Base-by-base conservation (phyloP, 1,140 invertebrate genomes). In the Scaptomyza graminum region DNA sequence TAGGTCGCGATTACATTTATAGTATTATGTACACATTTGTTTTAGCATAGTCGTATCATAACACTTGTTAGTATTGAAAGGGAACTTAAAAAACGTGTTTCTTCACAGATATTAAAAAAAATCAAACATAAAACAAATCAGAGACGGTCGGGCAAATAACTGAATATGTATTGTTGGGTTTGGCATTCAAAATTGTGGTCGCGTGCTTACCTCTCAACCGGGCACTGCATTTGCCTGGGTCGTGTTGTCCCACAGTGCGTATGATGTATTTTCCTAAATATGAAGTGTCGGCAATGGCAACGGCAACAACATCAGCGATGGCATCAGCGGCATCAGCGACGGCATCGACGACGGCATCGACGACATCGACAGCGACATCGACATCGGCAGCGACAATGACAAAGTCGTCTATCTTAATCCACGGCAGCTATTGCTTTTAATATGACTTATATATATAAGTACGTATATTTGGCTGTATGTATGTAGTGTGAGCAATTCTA, bases 171-270 rank as follows among this genome's bases (percentile, higher is more conserved):
- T 11, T 3, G 18, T 22, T 43, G 61, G 44, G 25, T 47, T 57
- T 22, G 69, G 69, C 31, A 52, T 61, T 28, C 7, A 43, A 25
- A 25, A 47, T 11, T 44, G 41, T 44, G 31, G 8, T 34, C 37
- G 37, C n/a, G n/a, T 3, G 47, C 83, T 81, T 68, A 88, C 83
- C 83, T 78, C 54, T 87, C 49, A 62, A 55, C 76, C 60, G 64
- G 60, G 61, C 67, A 67, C 75, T 88, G 79, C 82, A 87, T 87
- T 87, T 78, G 82, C 67, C 61, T 72, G 66, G 51, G 51, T 72
- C 78, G 74, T 69, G 61, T 88, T 52, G 64, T 88, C 52, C 74
- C 74, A 87, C 82, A 72, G 74, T 82, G 83, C 83, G 83, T 88
- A 87, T 88, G 82, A 79, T 87, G 82, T 69, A 87, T 76, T 55